Evolutionary conservation across 1,140 invertebrate species (phyloP), one percentile per base, ranked within the genome.

Genomic region (Hylyphantes graminicola): DNA sequence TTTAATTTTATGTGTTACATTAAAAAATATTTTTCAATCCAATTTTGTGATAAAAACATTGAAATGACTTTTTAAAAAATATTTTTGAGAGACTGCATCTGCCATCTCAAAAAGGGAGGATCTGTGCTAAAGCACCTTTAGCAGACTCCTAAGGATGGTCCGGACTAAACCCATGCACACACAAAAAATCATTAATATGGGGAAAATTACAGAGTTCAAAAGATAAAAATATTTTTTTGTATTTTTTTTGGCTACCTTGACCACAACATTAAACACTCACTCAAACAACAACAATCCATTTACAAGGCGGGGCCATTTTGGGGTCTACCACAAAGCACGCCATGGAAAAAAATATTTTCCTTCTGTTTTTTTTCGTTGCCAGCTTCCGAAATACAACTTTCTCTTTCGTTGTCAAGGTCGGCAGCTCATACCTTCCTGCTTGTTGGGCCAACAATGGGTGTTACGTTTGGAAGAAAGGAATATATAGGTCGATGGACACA

Each of bases 361-460:
- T 63, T 65, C 59, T 77, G 64, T 77, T 55, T 55, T 68, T 17
- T 35, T 68, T 48, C 10, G 1, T 35, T 13, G 12, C 11, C 35
- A 17, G 21, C 53, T 61, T 61, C 61, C 10, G 19, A 79, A 68
- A 79, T 21, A 77, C n/a, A 77, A 68, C 64, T 79, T 68, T 79
- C 77, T 53, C 77, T 79, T 79, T 79, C 77, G 54, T 79, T 79
- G 77, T 54, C 77, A 79, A 79, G 77, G 77, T 79, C 77, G 54
- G 11, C 12, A 12, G 13, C n/a, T 10, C 51, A n/a, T 65, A 68
- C 77, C 77, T 68, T 79, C 65, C 65, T 67, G 50, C 64, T 77
- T 77, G 75, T 68, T 57, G 21, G 65, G 64, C 50, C 64, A 79
- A 79, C 77, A 79, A 79, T 79, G 21, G 77, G 19, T 79, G 64